Conservation (phyloP, 2,888 invertebrate genomes). For the Trichopria drosophilae region DNA sequence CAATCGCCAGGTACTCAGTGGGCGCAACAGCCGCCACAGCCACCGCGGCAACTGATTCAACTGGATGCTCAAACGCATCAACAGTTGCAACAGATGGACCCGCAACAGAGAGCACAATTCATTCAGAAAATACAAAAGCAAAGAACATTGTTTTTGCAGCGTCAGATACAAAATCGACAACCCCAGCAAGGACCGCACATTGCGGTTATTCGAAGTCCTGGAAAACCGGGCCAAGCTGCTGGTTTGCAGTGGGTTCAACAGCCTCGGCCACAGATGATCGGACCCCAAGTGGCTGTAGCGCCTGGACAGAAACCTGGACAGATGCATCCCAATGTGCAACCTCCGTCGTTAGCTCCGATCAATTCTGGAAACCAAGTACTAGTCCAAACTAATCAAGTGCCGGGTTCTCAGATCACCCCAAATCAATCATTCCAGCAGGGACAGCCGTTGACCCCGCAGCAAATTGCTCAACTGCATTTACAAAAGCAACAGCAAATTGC, state of each 20-base stretch:
- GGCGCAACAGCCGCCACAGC: slow-evolving; percentile 64
- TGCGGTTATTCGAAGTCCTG: slow-evolving; percentile 70
- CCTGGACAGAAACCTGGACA: slow-evolving; percentile 48
- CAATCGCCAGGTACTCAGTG: slow-evolving; percentile 53
- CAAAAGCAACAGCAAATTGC: slow-evolving; percentile 58
- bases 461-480: slow-evolving; percentile 58
- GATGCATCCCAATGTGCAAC: slow-evolving; percentile 52
- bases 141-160: slow-evolving; percentile 62
- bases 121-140: slow-evolving; percentile 76
- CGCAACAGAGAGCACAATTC: slow-evolving; percentile 77
- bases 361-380: slow-evolving; percentile 50
- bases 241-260: slow-evolving; percentile 70
- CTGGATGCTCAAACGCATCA: slow-evolving; percentile 83
- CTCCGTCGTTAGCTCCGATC: slow-evolving; percentile 53
- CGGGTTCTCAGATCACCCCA: slow-evolving; percentile 44
- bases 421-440: slow-evolving; percentile 51
- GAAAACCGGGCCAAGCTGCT: slow-evolving; percentile 65
- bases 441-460: slow-evolving; percentile 57
- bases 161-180: slow-evolving; percentile 64
- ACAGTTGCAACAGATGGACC: slow-evolving; percentile 79
- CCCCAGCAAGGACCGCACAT: slow-evolving; percentile 66
- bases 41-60: slow-evolving; percentile 72
- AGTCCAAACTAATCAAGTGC: slow-evolving; percentile 46
- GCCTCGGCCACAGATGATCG: slow-evolving; percentile 64
- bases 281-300: slow-evolving; percentile 58